Base-by-base conservation (phyloP, 1,140 invertebrate species). In the Aphaenogaster floridana region DNA sequence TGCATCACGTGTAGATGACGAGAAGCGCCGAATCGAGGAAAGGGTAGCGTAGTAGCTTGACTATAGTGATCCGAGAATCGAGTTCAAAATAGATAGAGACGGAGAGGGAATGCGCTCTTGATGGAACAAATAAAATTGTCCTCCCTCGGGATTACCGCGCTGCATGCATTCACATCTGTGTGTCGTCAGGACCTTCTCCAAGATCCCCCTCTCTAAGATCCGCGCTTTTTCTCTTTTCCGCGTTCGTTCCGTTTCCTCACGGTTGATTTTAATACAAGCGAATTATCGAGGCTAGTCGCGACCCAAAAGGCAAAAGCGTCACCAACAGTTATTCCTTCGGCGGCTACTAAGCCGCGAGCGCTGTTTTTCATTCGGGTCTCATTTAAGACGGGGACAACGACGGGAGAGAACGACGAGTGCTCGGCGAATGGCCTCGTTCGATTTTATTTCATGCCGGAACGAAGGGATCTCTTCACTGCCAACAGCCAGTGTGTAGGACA, bases 111-210 rank as follows among this genome's bases (percentile, higher is more conserved):
- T 52, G 72, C 13, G 52, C 48, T 86, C 15, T 74, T 69, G 57
- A 39, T 66, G 80, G 86, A 69, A 69, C 45, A 86, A 90, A 90
- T 90, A 91, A 90, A 88, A 91, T 88, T 90, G 74, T 84, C 72
- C 86, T 61, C 76, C 64, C 59, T 57, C 45, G 71, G 90, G 76
- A 86, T 90, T 90, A 78, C 86, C 76, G 50, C 54, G 52, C 69
- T 45, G 54, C 80, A 72, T 89, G 71, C 80, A 61, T 78, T 77
- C 45, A 76, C 42, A 28, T 28, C 63, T 77, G 81, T 45, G 79
- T 71, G 81, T 89, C 86, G 87, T 81, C 88, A 57, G 42, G 42
- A 69, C 59, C 48, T 79, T 39, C n/a, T 52, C 17, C 48, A 34
- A 50, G 59, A 84, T 61, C 50, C 36, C 28, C 28, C 6, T 66